A percentile compares a stretch with the other conserved stretches of the same genome.
These are phyloP conservation scores for Threskiornis aethiopicus DNA, from an alignment of 2,797 vertebrate genomes.

Conservation along the genomic window DNA sequence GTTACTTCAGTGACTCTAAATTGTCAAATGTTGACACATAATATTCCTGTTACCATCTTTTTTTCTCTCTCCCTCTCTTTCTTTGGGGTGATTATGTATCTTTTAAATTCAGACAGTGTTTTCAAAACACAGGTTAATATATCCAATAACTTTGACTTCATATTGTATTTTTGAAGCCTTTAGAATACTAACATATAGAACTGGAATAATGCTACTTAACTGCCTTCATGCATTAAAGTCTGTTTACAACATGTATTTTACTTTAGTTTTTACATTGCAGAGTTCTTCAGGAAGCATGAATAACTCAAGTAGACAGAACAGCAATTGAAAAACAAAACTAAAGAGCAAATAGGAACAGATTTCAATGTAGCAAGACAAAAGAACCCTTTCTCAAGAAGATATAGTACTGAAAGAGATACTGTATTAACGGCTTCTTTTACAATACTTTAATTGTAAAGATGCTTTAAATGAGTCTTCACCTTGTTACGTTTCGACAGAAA, in stretches of 20 bases:
- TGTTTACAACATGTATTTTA: conserved; percentile 12
- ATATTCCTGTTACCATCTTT: not conserved
- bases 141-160: conserved; percentile 8
- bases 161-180: not conserved
- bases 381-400: not conserved
- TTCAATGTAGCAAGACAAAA: not conserved
- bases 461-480: conserved; percentile 11
- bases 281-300: not conserved
- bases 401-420: not conserved
- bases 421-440: not conserved
- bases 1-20: conserved; percentile 30
- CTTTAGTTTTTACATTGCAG: not conserved
- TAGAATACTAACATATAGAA: conserved; percentile 22
- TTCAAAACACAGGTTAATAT: conserved; percentile 33
- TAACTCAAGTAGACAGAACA: conserved; percentile 25
- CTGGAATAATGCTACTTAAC: not conserved
- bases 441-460: conserved; percentile 9
- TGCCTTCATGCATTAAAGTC: conserved; percentile 15
- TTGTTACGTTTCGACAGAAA: conserved; percentile 19
- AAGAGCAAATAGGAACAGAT: not conserved
- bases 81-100: not conserved
- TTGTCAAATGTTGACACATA: not conserved
- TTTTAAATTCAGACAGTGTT: conserved; percentile 38
- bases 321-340: conserved; percentile 44
- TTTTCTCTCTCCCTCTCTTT: not conserved